These are phyloP conservation scores for Leucoraja erinaceus DNA, from an alignment of 2,113 vertebrate genomes.

Conservation along the genomic window DNA sequence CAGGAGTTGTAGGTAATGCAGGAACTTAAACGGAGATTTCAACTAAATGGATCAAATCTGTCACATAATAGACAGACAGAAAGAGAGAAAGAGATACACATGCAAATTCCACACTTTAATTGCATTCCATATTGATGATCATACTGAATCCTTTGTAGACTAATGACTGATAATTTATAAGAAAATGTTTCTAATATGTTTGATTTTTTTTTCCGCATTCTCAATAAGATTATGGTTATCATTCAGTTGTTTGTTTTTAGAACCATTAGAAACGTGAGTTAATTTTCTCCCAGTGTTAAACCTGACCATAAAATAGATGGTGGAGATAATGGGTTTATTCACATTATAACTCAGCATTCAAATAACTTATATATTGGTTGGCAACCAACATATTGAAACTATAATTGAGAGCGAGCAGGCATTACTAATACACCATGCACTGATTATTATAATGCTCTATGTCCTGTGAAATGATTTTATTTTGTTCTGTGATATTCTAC, in stretches of 20 bases:
- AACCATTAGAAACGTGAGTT: not conserved
- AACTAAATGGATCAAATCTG: not conserved
- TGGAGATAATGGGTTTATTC: not conserved
- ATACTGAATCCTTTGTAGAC: not conserved
- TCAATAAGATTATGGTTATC: not conserved
- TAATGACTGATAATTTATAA: not conserved
- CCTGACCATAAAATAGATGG: slow-evolving; percentile 17
- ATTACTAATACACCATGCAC: not conserved
- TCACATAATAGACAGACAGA: not conserved
- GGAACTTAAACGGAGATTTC: not conserved
- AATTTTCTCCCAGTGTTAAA: slow-evolving; percentile 23
- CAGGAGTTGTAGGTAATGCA: not conserved
- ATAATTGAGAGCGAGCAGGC: slow-evolving; percentile 24
- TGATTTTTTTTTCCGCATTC: not conserved
- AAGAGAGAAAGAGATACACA: not conserved
- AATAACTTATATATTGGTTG: not conserved
- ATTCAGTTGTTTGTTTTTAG: not conserved
- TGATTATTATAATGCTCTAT: slow-evolving; percentile 18
- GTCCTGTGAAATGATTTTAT: slow-evolving; percentile 28
- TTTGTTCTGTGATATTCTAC: slow-evolving; percentile 17
- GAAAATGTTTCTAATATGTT: not conserved
- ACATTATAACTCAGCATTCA: slow-evolving; percentile 26
- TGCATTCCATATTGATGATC: not conserved
- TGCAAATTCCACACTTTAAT: not conserved
- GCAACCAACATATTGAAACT: slow-evolving; percentile 34